Conservation (phyloP, 2,113 vertebrate species). For the Mesocricetus auratus region DNA sequence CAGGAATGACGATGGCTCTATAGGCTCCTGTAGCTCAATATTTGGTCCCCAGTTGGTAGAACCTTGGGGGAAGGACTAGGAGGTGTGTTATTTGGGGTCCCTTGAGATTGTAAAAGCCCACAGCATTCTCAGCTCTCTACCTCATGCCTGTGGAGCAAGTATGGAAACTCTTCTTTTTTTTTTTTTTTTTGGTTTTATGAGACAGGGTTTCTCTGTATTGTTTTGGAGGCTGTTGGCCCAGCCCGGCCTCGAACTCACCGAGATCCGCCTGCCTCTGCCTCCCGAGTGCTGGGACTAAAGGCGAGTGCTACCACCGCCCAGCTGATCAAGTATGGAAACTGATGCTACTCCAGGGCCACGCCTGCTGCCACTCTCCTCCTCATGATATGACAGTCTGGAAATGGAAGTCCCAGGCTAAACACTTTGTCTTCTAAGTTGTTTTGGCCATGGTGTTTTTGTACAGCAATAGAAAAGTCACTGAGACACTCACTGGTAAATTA, state of each 20-base stretch:
- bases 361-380: neutral
- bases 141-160: neutral
- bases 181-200: too few species aligned
- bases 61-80: neutral
- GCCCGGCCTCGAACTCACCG: too few species aligned
- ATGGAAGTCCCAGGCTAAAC: neutral
- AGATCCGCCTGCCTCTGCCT: too few species aligned
- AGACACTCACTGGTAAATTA: neutral
- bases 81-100: neutral
- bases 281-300: too few species aligned
- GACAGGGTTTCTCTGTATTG: too few species aligned
- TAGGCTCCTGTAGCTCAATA: neutral
- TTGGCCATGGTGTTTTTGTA: neutral
- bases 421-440: too few species aligned
- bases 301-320: too few species aligned
- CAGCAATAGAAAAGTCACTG: neutral
- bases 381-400: neutral
- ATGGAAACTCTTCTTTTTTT: too few species aligned
- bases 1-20: neutral
- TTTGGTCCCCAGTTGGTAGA: neutral
- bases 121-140: neutral
- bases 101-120: neutral
- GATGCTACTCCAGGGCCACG: too few species aligned
- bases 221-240: too few species aligned
- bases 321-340: neutral